Base-by-base conservation (phyloP, 2,797 vertebrate species). In the Arnoldichthys spilopterus region DNA sequence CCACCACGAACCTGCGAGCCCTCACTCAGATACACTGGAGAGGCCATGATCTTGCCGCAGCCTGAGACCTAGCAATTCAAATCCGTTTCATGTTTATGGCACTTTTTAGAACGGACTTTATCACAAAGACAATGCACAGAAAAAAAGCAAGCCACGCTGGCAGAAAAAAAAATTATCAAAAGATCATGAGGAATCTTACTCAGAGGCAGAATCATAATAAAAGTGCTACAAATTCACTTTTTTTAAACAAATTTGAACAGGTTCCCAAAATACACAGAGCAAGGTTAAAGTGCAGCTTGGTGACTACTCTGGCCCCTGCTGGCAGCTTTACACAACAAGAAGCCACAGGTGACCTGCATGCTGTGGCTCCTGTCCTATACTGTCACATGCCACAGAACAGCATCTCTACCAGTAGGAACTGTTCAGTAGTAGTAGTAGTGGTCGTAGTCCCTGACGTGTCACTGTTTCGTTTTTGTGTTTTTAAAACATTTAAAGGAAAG, bases 1-100 rank as follows among this genome's bases (percentile, higher is more conserved):
- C 80, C 43, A 12, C 59, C 56, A 4, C 30, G 68, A 51, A 80
- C 51, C n/a, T 40, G 70, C 18, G 80, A 79, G 24, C 75, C 77
- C 15, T 83, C 79, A 3, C 59, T 82, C 24, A 84, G 15, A 28
- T 77, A 85, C 40, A 26, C 66, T 11, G 76, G 26, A 24, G 79
- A 58, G 11, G 82, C 58, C 86, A 89, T 87, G 20, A n/a, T 63
- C 22, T 22, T 1, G 13, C 20, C 30, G 26, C 28, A 16, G 22
- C n/a, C 49, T 76, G 53, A 58, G 28, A 9, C 56, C 2, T 30
- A 6, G 7, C 30, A 28, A 45, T 53, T 54, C 47, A 18, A 30
- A 37, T 8, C 7, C 7, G 16, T 40, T 63, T 12, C 4, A 40
- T 37, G 22, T 63, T 1, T n/a, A 40, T 12, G 1, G 2, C 26